A percentile compares a stretch with the other conserved stretches of the same genome.
These are phyloP conservation scores for Poeciliopsis prolifica DNA, from an alignment of 2,113 vertebrate species.

Conservation along the genomic window DNA sequence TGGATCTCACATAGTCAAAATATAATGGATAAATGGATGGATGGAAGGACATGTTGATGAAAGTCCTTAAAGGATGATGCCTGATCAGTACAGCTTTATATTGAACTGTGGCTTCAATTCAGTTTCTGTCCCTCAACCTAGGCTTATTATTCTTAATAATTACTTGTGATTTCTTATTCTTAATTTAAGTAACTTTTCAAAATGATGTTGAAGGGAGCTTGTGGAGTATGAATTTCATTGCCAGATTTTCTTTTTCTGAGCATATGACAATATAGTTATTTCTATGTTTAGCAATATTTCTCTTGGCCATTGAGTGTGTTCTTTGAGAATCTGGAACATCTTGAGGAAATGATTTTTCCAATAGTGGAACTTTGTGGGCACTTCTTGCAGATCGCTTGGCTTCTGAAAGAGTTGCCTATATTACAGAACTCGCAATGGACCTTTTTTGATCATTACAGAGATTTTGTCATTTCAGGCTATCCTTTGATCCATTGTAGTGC, in stretches of 20 bases:
- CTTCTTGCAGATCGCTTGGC: background rate
- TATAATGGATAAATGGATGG: background rate
- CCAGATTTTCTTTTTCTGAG: too few relatives aligned
- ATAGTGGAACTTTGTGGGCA: background rate
- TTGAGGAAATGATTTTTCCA: background rate
- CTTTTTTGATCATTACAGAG: background rate
- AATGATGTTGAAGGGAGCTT: too few relatives aligned
- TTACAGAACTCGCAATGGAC: background rate
- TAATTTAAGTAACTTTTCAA: too few relatives aligned
- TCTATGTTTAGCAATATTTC: background rate
- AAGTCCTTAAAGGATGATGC: background rate
- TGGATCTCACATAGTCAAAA: background rate
- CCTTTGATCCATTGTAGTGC: background rate
- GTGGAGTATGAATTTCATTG: too few relatives aligned
- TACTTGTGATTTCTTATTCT: too few relatives aligned
- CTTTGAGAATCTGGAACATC: background rate
- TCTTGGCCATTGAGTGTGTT: background rate
- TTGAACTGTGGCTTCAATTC: background rate
- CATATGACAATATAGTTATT: too few relatives aligned
- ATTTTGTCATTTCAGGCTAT: too few relatives aligned
- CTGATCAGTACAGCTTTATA: background rate
- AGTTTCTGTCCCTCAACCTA: too few relatives aligned
- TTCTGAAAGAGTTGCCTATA: background rate
- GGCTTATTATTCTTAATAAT: too few relatives aligned
- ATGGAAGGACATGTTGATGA: background rate